phyloP scores from a whole-genome alignment of 1,140 invertebrate species.

The Diploscapter pachys region DNA sequence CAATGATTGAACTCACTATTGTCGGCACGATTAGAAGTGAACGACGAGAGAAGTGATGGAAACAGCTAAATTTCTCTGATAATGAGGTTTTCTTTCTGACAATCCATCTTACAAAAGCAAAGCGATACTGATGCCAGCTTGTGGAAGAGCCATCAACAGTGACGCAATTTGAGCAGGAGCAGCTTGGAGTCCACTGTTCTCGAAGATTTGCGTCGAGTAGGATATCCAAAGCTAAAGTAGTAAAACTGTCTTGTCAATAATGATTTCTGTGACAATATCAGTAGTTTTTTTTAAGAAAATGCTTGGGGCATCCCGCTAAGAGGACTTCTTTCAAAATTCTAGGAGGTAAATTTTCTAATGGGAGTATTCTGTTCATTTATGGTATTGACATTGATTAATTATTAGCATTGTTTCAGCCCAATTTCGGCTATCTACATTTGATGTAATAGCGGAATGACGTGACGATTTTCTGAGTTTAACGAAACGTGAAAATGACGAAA shows the following conservation, averaged over 20 bases:
- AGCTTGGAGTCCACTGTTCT: slow-evolving; percentile 15
- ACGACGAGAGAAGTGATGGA: slow-evolving; percentile 26
- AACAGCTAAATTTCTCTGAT: slow-evolving; percentile 3
- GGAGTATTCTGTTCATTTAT: background rate
- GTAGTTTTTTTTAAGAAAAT: too few species aligned
- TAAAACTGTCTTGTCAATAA: background rate
- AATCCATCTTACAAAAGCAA: background rate
- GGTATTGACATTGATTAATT: background rate
- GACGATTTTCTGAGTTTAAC: too few species aligned
- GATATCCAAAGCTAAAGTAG: slow-evolving; percentile 31
- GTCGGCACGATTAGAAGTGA: slow-evolving; percentile 30
- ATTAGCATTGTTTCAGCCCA: too few species aligned
- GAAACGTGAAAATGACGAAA: too few species aligned
- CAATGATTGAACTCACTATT: slow-evolving; percentile 20
- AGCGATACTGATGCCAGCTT: slow-evolving; percentile 19
- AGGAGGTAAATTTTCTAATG: too few species aligned
- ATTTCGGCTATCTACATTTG: too few species aligned
- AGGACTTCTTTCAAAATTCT: too few species aligned
- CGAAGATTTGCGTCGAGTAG: slow-evolving; percentile 31
- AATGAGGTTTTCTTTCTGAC: background rate
- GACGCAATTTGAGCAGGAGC: slow-evolving; percentile 19
- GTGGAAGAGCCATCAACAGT: slow-evolving; percentile 27
- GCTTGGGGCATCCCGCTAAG: too few species aligned
- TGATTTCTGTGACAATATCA: too few species aligned
- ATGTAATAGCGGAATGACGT: too few species aligned